Evolutionary conservation across 2,113 vertebrate species (phyloP).

Genomic region (Rhinopomastus cyanomelas): DNA sequence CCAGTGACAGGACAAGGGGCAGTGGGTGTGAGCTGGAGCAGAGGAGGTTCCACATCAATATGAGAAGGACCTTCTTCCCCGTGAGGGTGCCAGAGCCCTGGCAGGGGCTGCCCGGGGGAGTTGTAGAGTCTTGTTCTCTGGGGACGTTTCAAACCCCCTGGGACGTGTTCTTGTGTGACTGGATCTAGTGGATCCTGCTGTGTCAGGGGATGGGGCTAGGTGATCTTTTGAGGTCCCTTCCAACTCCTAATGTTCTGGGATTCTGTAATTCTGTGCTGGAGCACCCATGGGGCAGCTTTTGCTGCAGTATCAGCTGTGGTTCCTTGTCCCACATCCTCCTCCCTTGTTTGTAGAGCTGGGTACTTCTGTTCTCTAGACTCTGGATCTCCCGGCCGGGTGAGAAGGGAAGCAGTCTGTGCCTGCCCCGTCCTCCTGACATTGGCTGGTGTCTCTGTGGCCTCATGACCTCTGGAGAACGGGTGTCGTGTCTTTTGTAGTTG

Average conservation of each 20-base stretch:
- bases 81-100: too few relatives aligned
- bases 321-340: neutral
- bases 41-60: too few relatives aligned
- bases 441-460: neutral
- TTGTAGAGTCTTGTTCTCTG: too few relatives aligned
- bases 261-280: fast-evolving
- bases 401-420: neutral
- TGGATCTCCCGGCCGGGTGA: neutral
- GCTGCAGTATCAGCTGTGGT: neutral
- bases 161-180: too few relatives aligned
- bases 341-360: neutral
- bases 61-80: too few relatives aligned
- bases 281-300: neutral
- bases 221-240: neutral
- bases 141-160: too few relatives aligned
- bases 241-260: too few relatives aligned
- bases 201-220: too few relatives aligned
- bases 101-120: too few relatives aligned
- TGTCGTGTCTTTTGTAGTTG: neutral
- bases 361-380: neutral
- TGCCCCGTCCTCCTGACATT: neutral
- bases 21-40: too few relatives aligned
- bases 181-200: too few relatives aligned
- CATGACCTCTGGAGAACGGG: neutral
- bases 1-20: too few relatives aligned